Conservation (phyloP, 2,888 invertebrate genomes). For the Dasysyrphus tricinctus region DNA sequence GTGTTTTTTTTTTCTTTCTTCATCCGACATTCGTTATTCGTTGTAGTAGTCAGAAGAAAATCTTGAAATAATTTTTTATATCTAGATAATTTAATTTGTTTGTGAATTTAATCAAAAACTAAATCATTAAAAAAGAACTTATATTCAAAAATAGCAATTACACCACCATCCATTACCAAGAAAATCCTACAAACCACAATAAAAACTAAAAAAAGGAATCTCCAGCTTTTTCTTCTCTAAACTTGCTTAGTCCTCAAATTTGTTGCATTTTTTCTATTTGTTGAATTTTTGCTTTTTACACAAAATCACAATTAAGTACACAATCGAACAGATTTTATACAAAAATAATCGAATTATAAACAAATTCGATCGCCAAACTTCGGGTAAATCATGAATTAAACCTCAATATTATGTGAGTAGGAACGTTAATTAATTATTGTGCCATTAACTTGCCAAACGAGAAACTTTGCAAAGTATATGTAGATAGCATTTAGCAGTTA, state of each 20-base stretch:
- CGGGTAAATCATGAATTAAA: neutral
- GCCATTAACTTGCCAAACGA: conserved; percentile 57
- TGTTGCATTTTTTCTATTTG: conserved; percentile 27
- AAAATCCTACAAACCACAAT: neutral
- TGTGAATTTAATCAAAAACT: conserved; percentile 4
- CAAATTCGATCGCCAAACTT: neutral
- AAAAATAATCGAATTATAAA: neutral
- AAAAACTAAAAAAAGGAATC: neutral
- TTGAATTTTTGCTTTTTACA: neutral
- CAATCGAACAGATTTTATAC: neutral
- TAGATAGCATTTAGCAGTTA: conserved; percentile 6
- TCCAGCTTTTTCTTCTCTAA: neutral
- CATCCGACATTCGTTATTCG: conserved; percentile 23
- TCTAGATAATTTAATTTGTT: conserved; percentile 9
- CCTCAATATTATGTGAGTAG: conserved; percentile 46
- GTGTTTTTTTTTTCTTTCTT: neutral
- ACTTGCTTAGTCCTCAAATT: conserved; percentile 16
- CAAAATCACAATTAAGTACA: neutral
- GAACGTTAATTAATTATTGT: conserved; percentile 21
- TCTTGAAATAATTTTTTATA: conserved; percentile 15
- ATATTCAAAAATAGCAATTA: neutral
- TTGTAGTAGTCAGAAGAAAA: neutral
- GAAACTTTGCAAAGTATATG: conserved; percentile 37
- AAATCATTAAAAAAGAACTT: no score
- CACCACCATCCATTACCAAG: neutral